Conservation (phyloP, 2,113 vertebrate genomes). For the Euleptes europaea region DNA sequence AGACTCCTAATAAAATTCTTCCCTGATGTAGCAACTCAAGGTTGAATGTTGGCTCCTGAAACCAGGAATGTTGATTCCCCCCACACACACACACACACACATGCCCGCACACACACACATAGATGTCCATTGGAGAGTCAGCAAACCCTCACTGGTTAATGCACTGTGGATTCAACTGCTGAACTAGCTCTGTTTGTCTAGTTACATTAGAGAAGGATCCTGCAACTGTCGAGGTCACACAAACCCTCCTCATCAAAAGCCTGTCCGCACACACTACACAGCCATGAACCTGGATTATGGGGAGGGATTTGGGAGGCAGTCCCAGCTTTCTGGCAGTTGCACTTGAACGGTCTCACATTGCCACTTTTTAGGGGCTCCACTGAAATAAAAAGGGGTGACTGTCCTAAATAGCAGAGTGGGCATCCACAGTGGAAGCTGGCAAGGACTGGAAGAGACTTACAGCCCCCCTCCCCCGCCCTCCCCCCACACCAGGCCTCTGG, state of each 20-base stretch:
- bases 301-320: neutral
- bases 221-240: neutral
- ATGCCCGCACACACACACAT: too few species aligned
- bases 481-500: neutral
- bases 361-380: neutral
- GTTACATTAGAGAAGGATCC: neutral
- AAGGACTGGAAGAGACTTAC: neutral
- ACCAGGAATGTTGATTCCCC: neutral
- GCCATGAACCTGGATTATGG: neutral
- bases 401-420: too few species aligned
- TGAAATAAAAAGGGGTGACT: too few species aligned
- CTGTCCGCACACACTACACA: neutral
- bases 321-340: too few species aligned
- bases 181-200: neutral
- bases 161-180: neutral
- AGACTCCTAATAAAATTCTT: neutral
- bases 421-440: too few species aligned
- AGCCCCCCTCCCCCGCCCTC: neutral
- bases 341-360: neutral
- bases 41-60: neutral
- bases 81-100: too few species aligned
- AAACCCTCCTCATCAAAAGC: neutral
- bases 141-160: neutral
- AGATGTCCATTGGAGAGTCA: too few species aligned
- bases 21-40: neutral